Percentiles rank a stretch among this genome's conserved stretches.
These are phyloP conservation scores for Chelonia mydas DNA, from an alignment of 2,797 vertebrate genomes.

Conservation along the genomic window DNA sequence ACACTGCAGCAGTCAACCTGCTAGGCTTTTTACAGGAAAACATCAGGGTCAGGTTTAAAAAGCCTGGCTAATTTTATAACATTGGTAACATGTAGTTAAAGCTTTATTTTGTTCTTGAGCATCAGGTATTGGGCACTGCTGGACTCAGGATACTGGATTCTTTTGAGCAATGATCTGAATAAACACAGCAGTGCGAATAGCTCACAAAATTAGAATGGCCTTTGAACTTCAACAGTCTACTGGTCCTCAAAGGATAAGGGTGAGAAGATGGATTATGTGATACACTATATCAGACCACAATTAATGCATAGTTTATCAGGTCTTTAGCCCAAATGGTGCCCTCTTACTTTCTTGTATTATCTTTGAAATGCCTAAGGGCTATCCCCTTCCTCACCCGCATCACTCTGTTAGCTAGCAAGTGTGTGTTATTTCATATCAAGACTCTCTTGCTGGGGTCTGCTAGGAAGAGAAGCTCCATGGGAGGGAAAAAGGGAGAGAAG, in stretches of 20 bases:
- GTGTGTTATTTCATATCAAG: neutral
- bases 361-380: conserved; percentile 25
- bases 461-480: conserved; percentile 29
- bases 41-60: neutral
- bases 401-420: neutral
- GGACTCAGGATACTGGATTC: neutral
- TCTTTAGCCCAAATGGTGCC: conserved; percentile 19
- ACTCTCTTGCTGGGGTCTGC: neutral
- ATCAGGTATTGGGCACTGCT: neutral
- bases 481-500: neutral
- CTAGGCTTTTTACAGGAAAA: neutral
- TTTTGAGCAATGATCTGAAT: neutral
- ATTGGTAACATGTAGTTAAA: neutral
- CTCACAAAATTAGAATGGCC: neutral
- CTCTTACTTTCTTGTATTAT: conserved; percentile 27
- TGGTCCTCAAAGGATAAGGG: neutral
- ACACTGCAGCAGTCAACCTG: neutral
- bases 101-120: neutral
- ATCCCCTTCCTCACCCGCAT: neutral
- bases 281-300: neutral
- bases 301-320: neutral
- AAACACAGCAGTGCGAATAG: conserved; percentile 13
- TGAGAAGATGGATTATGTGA: neutral
- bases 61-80: neutral
- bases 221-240: conserved; percentile 26